Evolutionary conservation across 1,140 invertebrate genomes (phyloP).

Genomic region (Hermatobates lingyangjiaoensis): DNA sequence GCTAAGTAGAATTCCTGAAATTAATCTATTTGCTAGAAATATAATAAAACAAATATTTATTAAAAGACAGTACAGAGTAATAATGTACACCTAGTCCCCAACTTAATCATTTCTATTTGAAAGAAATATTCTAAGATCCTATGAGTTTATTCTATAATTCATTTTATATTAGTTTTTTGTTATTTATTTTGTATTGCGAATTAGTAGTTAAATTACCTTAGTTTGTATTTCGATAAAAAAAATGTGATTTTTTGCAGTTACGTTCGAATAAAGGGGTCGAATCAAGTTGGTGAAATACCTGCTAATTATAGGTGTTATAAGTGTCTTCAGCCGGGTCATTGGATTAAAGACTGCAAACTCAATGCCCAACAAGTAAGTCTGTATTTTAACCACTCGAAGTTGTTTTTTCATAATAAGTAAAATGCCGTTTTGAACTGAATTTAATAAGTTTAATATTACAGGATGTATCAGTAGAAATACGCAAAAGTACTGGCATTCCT

Average conservation of each 20-base stretch:
- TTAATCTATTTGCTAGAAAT: too few relatives aligned
- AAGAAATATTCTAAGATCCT: background rate
- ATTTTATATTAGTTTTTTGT: too few relatives aligned
- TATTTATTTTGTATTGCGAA: slow-evolving; percentile 10
- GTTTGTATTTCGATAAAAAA: too few relatives aligned
- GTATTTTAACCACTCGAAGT: background rate
- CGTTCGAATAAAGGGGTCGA: slow-evolving; percentile 63
- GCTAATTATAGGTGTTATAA: slow-evolving; percentile 79
- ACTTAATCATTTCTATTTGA: too few relatives aligned
- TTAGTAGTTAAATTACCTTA: slow-evolving; percentile 3
- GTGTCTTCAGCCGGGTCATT: slow-evolving; percentile 82
- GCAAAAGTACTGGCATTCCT: slow-evolving; percentile 93
- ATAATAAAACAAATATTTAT: too few relatives aligned
- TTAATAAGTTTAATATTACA: slow-evolving; percentile 21
- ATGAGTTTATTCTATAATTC: background rate
- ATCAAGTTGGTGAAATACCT: slow-evolving; percentile 74
- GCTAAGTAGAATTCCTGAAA: too few relatives aligned
- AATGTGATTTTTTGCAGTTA: slow-evolving; percentile 42
- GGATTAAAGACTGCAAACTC: slow-evolving; percentile 84
- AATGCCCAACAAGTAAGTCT: slow-evolving; percentile 34
- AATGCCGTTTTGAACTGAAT: background rate
- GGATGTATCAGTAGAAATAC: slow-evolving; percentile 53
- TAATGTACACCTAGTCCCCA: too few relatives aligned
- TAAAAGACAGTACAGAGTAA: too few relatives aligned
- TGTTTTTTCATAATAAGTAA: slow-evolving; percentile 1